phyloP scores from a whole-genome alignment of 2,113 vertebrate species.

The Fregata magnificens region DNA sequence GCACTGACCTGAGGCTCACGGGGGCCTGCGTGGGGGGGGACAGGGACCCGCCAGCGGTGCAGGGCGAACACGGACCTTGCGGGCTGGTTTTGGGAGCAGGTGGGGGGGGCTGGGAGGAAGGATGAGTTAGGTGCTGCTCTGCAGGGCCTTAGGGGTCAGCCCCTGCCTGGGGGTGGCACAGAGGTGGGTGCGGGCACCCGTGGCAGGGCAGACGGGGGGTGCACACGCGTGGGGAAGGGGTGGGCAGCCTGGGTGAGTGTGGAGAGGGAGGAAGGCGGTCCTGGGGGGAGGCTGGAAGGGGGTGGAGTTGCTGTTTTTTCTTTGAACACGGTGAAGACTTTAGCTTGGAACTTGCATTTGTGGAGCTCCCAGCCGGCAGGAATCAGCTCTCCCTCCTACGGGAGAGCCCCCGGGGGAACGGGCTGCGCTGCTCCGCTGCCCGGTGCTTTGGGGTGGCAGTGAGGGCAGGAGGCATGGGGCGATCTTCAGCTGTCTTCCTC shows the following conservation, averaged over 20 bases:
- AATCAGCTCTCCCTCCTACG: neutral
- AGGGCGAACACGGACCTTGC: rapidly evolving
- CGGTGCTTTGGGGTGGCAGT: rapidly evolving
- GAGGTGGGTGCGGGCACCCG: neutral
- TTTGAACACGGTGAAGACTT: constrained; percentile 55
- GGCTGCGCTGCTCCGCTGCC: neutral
- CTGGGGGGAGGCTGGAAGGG: constrained; percentile 41
- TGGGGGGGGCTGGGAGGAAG: neutral
- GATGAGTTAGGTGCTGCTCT: neutral
- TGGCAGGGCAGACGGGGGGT: neutral
- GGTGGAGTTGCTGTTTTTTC: constrained; percentile 48
- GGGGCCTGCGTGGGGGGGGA: neutral
- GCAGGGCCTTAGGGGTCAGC: neutral
- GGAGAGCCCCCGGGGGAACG: neutral
- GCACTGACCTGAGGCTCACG: neutral
- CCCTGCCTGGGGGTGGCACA: neutral
- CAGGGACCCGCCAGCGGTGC: neutral
- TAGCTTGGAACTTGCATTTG: constrained; percentile 44
- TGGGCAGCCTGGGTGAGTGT: neutral
- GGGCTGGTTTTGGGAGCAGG: neutral
- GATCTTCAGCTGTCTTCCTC: neutral
- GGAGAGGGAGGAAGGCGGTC: constrained; percentile 33
- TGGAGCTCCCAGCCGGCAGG: constrained; percentile 30
- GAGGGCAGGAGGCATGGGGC: neutral
- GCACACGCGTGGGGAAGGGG: neutral